Evolutionary conservation across 2,113 vertebrate genomes (phyloP).

Genomic region (Microcebus jonahi): DNA sequence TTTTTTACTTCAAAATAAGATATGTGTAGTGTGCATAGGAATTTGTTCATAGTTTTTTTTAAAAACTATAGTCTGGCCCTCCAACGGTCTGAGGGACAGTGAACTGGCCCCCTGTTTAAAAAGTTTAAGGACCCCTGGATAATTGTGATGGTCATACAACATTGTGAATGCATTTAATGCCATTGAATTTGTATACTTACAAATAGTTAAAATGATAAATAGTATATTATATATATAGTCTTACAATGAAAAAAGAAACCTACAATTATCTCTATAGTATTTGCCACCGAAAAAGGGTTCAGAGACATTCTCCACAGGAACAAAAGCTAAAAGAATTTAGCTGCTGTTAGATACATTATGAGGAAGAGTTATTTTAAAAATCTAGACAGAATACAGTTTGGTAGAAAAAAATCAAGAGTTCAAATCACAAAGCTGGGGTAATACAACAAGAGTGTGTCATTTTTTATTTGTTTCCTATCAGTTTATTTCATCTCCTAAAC

Average conservation of each 20-base stretch:
- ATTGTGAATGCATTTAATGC: not conserved
- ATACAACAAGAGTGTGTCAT: not conserved
- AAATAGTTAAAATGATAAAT: not conserved
- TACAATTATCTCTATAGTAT: not conserved
- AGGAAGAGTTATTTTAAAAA: not conserved
- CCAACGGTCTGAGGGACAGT: too few relatives aligned
- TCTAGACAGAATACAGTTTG: not conserved
- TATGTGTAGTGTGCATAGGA: too few relatives aligned
- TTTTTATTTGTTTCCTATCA: not conserved
- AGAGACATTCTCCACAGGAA: not conserved
- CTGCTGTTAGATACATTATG: not conserved
- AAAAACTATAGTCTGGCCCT: too few relatives aligned
- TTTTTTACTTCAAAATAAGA: too few relatives aligned
- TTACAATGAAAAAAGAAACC: not conserved
- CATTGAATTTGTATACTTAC: not conserved
- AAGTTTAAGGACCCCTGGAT: not conserved
- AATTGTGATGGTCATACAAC: not conserved
- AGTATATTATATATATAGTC: not conserved
- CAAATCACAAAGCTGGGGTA: not conserved
- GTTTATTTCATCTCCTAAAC: slow-evolving; percentile 33
- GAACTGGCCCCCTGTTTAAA: too few relatives aligned
- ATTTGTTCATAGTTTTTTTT: too few relatives aligned
- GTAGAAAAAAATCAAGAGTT: not conserved
- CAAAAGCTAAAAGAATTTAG: not conserved
- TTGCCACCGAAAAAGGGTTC: not conserved